phyloP scores from a whole-genome alignment of 92 coral and sea anemone species.

The Palythoa grandiflora region DNA sequence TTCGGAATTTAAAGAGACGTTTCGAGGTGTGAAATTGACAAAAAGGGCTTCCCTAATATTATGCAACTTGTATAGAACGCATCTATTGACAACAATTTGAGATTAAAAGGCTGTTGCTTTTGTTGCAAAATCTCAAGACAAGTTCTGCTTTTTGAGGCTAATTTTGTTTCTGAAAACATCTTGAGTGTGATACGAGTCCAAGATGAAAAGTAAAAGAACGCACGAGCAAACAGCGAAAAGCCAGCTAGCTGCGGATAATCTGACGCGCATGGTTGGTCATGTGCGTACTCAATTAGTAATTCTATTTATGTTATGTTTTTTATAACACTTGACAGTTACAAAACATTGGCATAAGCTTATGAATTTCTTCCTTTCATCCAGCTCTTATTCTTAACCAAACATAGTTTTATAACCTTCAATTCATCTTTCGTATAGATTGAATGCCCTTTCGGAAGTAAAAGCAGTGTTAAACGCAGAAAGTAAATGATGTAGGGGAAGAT shows the following conservation, averaged over 20 bases:
- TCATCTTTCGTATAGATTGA: neutral
- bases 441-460: neutral
- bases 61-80: conserved; percentile 33
- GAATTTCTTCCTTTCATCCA: neutral
- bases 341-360: conserved; percentile 39
- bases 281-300: conserved; percentile 32
- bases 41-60: conserved; percentile 31
- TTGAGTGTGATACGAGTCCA: neutral
- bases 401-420: neutral
- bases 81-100: conserved; percentile 6
- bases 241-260: neutral
- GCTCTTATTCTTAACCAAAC: conserved; percentile 9
- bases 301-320: conserved; percentile 36
- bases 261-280: conserved; percentile 22
- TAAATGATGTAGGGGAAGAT: conserved; percentile 16
- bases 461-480: neutral
- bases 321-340: conserved; percentile 51
- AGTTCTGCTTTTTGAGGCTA: neutral
- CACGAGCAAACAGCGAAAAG: neutral
- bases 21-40: conserved; percentile 49
- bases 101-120: conserved; percentile 3
- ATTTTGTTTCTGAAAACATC: neutral
- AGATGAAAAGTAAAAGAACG: neutral
- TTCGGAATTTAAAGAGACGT: conserved; percentile 47
- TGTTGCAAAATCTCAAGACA: neutral